These are phyloP conservation scores for Eulemur rubriventer DNA, from an alignment of 2,797 vertebrate species.

Conservation along the genomic window DNA sequence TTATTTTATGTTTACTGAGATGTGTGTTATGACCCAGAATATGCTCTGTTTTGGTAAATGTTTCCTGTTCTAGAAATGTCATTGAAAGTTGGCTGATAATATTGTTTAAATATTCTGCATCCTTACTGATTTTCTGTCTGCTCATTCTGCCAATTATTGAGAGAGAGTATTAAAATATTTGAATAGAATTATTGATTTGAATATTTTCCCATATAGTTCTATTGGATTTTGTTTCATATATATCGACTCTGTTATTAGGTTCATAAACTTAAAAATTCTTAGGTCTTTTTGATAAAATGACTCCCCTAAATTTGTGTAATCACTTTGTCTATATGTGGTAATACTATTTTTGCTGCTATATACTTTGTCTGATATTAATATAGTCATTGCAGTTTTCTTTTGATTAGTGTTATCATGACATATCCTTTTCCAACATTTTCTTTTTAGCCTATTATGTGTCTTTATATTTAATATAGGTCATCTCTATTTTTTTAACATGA, in stretches of 20 bases:
- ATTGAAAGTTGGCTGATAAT: background rate
- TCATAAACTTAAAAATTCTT: background rate
- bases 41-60: background rate
- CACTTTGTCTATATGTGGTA: background rate
- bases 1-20: background rate
- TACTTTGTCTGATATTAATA: background rate
- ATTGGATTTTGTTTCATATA: background rate
- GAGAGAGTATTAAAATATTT: background rate
- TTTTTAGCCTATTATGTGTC: background rate
- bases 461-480: background rate
- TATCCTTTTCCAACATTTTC: background rate
- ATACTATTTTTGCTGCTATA: background rate
- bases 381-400: background rate
- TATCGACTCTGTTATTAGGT: background rate
- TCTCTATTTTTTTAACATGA: background rate
- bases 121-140: background rate
- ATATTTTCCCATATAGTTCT: background rate
- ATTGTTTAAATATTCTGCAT: background rate
- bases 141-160: background rate
- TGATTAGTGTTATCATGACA: background rate
- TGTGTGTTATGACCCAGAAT: background rate
- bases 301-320: background rate
- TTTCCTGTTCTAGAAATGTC: background rate
- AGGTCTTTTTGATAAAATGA: background rate
- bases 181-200: background rate